A percentile compares a stretch with the other conserved stretches of the same genome.
These are phyloP conservation scores for Auanema sp. DNA, from an alignment of 2,888 invertebrate species.

Conservation along the genomic window DNA sequence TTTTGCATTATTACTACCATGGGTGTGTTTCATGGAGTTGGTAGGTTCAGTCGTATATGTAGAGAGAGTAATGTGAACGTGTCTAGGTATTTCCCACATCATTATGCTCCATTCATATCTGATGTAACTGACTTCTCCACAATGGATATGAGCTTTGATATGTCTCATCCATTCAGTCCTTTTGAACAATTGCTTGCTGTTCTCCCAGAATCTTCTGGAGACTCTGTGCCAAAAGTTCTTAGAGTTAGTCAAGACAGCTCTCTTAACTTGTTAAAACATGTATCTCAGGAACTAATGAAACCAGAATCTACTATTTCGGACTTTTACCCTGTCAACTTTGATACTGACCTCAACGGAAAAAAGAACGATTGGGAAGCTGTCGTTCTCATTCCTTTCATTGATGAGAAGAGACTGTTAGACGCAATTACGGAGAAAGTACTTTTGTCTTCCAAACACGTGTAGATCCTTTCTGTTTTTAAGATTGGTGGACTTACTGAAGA, in stretches of 20 bases:
- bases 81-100: conserved; percentile 79
- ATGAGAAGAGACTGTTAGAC: conserved; percentile 76
- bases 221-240: conserved; percentile 78
- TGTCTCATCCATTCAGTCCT: conserved; percentile 85
- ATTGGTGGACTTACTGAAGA: conserved; percentile 64
- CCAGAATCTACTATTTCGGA: conserved; percentile 79
- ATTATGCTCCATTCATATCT: conserved; percentile 94
- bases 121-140: conserved; percentile 81
- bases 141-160: conserved; percentile 79
- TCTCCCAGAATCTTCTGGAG: conserved; percentile 82
- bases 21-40: conserved; percentile 97
- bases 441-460: not conserved
- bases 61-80: not conserved
- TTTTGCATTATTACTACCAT: conserved; percentile 90
- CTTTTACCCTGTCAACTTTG: conserved; percentile 87
- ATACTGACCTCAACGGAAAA: conserved; percentile 93
- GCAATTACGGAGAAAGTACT: conserved; percentile 67
- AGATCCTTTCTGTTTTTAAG: not conserved
- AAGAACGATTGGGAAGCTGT: conserved; percentile 94
- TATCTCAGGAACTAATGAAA: conserved; percentile 73
- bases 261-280: not conserved
- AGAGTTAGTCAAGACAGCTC: conserved; percentile 67
- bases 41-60: conserved; percentile 71
- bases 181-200: conserved; percentile 89
- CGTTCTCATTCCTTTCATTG: conserved; percentile 88